Conservation (phyloP, 1,140 invertebrate species). For the Parapsyche elsis region DNA sequence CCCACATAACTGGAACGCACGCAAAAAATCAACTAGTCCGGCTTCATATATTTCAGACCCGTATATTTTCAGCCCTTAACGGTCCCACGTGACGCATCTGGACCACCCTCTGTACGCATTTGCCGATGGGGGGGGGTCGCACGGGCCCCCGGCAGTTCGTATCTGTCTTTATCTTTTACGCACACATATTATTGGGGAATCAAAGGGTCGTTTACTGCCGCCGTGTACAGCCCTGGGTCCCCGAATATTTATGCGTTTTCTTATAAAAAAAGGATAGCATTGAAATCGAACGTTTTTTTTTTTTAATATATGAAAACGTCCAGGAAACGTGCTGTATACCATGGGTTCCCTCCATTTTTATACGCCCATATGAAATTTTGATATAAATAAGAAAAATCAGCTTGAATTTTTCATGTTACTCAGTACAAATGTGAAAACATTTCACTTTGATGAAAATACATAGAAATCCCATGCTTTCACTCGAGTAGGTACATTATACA, state of each 20-base stretch:
- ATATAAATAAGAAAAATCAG: too few species aligned
- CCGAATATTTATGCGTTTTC: conserved; percentile 21
- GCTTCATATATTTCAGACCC: conserved; percentile 53
- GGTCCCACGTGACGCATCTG: conserved; percentile 55
- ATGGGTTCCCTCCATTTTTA: too few species aligned
- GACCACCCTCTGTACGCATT: conserved; percentile 22
- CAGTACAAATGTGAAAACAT: too few species aligned
- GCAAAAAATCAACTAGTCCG: conserved; percentile 55
- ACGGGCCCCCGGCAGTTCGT: conserved; percentile 45
- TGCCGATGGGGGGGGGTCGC: conserved; percentile 25
- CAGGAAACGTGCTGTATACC: not conserved
- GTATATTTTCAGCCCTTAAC: conserved; percentile 52
- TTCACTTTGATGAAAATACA: too few species aligned
- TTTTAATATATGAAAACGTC: conserved; percentile 9
- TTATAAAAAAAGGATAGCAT: not conserved
- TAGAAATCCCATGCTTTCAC: too few species aligned
- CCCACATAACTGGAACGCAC: not conserved
- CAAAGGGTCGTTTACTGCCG: conserved; percentile 44
- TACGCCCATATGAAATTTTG: too few species aligned
- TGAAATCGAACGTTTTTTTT: conserved; percentile 3
- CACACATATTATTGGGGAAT: conserved; percentile 53
- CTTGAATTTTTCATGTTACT: too few species aligned
- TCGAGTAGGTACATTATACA: too few species aligned
- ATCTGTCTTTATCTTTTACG: conserved; percentile 54
- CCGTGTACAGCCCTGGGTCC: not conserved